Conservation (phyloP, 1,140 invertebrate species). For the Cephus cinctus region DNA sequence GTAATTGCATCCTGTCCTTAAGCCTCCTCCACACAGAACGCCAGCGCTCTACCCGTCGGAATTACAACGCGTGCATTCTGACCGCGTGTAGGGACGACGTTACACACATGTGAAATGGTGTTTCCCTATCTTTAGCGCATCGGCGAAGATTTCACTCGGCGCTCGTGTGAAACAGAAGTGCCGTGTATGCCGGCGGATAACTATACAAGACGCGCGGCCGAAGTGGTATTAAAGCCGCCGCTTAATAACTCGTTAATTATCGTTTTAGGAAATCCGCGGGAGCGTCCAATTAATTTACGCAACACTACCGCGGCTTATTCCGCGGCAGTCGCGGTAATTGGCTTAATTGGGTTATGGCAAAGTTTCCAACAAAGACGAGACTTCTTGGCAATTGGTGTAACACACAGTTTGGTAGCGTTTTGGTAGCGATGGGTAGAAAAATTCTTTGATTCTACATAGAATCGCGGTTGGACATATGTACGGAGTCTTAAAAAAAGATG, state of each 20-base stretch:
- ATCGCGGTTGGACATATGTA: too few species aligned
- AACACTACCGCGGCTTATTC: slow-evolving; percentile 39
- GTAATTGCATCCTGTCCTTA: slow-evolving; percentile 51
- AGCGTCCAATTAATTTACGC: slow-evolving; percentile 53
- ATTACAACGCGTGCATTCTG: slow-evolving; percentile 12
- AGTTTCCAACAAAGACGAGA: slow-evolving; percentile 1
- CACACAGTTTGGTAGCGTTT: too few species aligned
- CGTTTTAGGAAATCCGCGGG: slow-evolving; percentile 56
- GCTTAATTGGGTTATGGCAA: slow-evolving; percentile 43
- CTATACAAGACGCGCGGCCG: background rate
- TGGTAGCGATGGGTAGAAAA: too few species aligned
- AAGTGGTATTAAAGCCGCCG: slow-evolving; percentile 24
- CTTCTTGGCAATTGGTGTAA: too few species aligned
- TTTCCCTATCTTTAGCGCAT: slow-evolving; percentile 22
- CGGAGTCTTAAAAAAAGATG: too few species aligned
- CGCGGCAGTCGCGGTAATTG: slow-evolving; percentile 48
- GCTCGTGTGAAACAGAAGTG: slow-evolving; percentile 37
- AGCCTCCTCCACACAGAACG: slow-evolving; percentile 17
- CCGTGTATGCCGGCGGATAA: slow-evolving; percentile 6
- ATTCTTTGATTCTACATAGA: too few species aligned
- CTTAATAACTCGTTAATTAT: slow-evolving; percentile 60
- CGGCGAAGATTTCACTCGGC: slow-evolving; percentile 32
- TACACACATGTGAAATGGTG: too few species aligned
- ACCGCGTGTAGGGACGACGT: slow-evolving; percentile 26
- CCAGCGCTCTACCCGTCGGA: background rate